Percentiles rank a stretch among this genome's conserved stretches.
These are phyloP conservation scores for Andricus grossulariae DNA, from an alignment of 1,140 invertebrate genomes.

Conservation along the genomic window DNA sequence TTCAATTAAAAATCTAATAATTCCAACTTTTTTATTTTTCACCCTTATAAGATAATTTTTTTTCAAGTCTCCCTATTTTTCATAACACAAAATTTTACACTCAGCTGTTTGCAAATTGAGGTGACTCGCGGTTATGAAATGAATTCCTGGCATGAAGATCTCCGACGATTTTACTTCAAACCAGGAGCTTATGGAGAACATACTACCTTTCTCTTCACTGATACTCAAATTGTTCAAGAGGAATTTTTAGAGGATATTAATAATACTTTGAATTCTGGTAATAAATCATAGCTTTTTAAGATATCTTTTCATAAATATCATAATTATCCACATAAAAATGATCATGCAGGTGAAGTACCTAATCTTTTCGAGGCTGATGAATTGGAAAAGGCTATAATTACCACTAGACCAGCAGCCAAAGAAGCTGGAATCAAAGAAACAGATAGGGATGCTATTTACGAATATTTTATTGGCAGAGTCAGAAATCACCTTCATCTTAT, in stretches of 20 bases:
- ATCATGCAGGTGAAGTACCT: conserved; percentile 83
- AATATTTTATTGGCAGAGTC: conserved; percentile 88
- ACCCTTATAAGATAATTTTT: background rate
- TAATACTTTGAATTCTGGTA: conserved; percentile 91
- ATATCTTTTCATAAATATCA: conserved; percentile 44
- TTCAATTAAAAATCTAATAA: too few relatives aligned
- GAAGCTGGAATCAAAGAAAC: conserved; percentile 81
- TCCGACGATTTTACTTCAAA: conserved; percentile 83
- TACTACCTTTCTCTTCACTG: conserved; percentile 91
- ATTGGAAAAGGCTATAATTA: conserved; percentile 87
- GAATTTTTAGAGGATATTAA: conserved; percentile 95
- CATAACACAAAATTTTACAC: conserved; percentile 7
- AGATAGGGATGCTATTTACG: conserved; percentile 86
- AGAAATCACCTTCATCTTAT: conserved; percentile 89
- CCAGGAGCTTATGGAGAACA: conserved; percentile 85
- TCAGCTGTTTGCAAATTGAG: conserved; percentile 90
- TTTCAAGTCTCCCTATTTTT: background rate
- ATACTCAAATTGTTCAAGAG: conserved; percentile 94
- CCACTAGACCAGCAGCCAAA: conserved; percentile 82
- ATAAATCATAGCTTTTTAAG: conserved; percentile 59
- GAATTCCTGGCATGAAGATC: conserved; percentile 85
- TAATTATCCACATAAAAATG: conserved; percentile 33
- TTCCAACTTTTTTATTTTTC: too few relatives aligned
- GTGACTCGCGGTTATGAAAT: conserved; percentile 89
- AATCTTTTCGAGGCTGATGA: conserved; percentile 92